Percentiles rank a stretch among this genome's conserved stretches.
phyloP scores from a whole-genome alignment of 37 sponge, comb jelly and placozoan genomes.

The Eunapius fragilis region DNA sequence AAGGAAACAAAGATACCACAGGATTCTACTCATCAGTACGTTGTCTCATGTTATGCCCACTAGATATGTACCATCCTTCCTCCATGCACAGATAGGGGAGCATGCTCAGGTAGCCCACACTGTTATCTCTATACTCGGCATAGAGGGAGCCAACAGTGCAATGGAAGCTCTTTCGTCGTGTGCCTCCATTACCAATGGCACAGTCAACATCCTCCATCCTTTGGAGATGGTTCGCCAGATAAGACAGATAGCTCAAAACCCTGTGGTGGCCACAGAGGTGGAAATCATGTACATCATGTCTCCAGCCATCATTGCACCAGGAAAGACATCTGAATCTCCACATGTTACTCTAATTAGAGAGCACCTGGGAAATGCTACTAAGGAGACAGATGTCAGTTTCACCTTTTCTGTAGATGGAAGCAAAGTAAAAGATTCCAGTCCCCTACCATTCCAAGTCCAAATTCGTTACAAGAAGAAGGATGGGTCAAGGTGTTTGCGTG shows the following conservation, averaged over 20 bases:
- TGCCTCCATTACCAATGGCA: slow-evolving; percentile 85
- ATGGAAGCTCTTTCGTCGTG: slow-evolving; percentile 82
- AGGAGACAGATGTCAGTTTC: slow-evolving; percentile 75
- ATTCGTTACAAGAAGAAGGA: slow-evolving; percentile 81
- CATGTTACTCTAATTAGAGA: slow-evolving; percentile 43
- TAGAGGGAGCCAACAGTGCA: slow-evolving; percentile 85
- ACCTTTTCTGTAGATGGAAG: slow-evolving; percentile 54
- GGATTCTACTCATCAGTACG: slow-evolving; percentile 80
- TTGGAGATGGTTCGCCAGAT: slow-evolving; percentile 96
- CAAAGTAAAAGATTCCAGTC: slow-evolving; percentile 39
- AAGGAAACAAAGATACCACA: slow-evolving; percentile 4
- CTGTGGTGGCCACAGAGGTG: slow-evolving; percentile 83
- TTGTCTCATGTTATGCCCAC: neutral
- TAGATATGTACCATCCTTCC: neutral
- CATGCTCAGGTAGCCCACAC: slow-evolving; percentile 72
- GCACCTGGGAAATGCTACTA: slow-evolving; percentile 82
- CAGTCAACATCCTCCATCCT: slow-evolving; percentile 94
- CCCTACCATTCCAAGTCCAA: slow-evolving; percentile 88
- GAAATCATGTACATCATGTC: slow-evolving; percentile 52
- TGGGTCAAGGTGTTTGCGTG: slow-evolving; percentile 83
- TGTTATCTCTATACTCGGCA: slow-evolving; percentile 86
- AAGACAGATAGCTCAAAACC: slow-evolving; percentile 89
- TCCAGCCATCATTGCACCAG: slow-evolving; percentile 12
- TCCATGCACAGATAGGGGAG: slow-evolving; percentile 85
- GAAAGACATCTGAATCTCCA: slow-evolving; percentile 27